Conservation (phyloP, 2,113 vertebrate species). For the Nymphicus hollandicus region DNA sequence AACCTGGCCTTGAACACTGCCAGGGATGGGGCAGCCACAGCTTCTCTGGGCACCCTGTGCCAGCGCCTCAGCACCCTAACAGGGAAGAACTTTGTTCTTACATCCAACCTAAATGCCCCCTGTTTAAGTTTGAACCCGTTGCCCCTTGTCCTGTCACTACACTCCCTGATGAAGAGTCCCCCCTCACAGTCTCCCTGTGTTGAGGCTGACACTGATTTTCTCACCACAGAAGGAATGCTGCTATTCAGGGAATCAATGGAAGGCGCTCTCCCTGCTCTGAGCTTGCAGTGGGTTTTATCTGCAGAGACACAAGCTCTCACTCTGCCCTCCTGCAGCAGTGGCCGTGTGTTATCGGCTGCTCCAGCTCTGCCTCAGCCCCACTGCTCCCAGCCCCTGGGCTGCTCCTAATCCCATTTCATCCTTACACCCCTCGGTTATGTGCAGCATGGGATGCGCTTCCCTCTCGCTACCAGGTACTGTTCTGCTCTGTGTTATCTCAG, state of each 20-base stretch:
- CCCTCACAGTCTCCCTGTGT: too few species aligned
- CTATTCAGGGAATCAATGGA: neutral
- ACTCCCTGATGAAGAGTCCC: neutral
- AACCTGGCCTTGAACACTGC: neutral
- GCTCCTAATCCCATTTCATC: constrained; percentile 28
- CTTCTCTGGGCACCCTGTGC: neutral
- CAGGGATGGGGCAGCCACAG: neutral
- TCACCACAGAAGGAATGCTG: neutral
- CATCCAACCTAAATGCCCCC: neutral
- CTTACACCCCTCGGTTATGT: neutral
- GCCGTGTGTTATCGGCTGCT: neutral
- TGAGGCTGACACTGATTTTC: neutral
- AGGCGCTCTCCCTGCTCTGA: neutral
- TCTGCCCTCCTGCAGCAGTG: neutral
- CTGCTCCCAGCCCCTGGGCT: neutral
- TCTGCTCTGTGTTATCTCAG: neutral
- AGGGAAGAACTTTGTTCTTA: neutral
- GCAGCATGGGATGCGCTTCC: neutral
- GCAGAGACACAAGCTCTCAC: neutral
- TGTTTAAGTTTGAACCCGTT: neutral
- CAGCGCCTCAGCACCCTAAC: neutral
- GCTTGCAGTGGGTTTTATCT: neutral
- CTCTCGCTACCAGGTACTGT: neutral
- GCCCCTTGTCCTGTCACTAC: neutral
- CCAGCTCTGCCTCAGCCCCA: neutral